A percentile compares a stretch with the other conserved stretches of the same genome.
phyloP scores from a whole-genome alignment of 1,140 invertebrate genomes.

The Philotrypesis tridentata region DNA sequence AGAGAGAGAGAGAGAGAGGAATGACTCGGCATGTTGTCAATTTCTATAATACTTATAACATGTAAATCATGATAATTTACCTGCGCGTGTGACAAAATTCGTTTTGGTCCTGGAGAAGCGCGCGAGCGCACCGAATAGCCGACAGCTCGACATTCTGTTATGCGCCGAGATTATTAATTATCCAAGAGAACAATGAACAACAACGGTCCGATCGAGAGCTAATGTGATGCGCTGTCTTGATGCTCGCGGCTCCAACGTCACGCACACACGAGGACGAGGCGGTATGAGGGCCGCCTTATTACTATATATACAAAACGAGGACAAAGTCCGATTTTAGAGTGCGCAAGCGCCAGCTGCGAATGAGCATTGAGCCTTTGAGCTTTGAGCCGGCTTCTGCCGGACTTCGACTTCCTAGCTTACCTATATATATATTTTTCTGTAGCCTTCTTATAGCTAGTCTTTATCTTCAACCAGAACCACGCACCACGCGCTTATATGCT shows the following conservation, averaged over 20 bases:
- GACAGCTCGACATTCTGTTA: constrained; percentile 65
- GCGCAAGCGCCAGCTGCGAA: background rate
- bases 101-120: constrained; percentile 62
- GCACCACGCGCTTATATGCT: too few species aligned
- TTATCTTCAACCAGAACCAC: too few species aligned
- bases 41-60: background rate
- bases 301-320: background rate
- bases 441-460: too few species aligned
- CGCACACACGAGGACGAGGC: background rate
- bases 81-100: constrained; percentile 63
- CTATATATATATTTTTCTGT: too few species aligned
- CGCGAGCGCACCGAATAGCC: constrained; percentile 65
- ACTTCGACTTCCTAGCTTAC: too few species aligned
- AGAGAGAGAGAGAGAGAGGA: background rate
- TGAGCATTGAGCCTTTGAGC: background rate
- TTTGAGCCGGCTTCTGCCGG: background rate
- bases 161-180: constrained; percentile 28
- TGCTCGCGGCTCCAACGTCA: background rate
- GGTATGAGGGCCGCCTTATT: too few species aligned
- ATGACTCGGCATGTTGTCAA: constrained; percentile 42
- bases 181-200: background rate
- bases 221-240: background rate
- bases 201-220: background rate
- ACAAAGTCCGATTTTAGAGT: constrained; percentile 8
- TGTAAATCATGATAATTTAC: constrained; percentile 57